Evolutionary conservation across 2,888 invertebrate species (phyloP), one percentile per base, ranked within the genome.

Genomic region (Cantharis lateralis): DNA sequence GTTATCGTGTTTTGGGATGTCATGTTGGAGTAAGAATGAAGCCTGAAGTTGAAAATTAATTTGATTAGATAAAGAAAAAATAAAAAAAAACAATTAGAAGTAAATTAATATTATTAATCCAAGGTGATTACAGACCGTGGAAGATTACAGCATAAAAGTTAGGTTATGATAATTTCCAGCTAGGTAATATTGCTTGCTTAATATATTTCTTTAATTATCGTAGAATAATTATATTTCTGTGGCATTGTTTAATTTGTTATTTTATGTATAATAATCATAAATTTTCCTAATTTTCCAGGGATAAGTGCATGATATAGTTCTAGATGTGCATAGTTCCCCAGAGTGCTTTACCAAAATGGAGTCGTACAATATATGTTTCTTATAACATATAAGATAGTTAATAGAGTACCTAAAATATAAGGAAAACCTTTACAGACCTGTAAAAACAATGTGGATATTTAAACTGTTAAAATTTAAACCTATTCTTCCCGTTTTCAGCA

Each of bases 321-420:
- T 68, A 72, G 75, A 24, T 75, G 20, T 75, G 71, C 68, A 68
- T 68, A 62, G 68, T 75, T 71, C 75, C 71, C 71, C 15, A 71
- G 71, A 20, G 71, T 62, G 75, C 75, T 68, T 71, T 71, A 68
- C 68, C 68, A 71, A 68, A 75, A 68, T 75, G 68, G 68, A 71
- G 75, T 66, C n/a, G 62, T 72, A 71, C 70, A 71, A 62, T 64
- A 66, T 72, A 75, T 75, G 28, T 48, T 24, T 71, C 71, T 75
- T 75, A 75, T 62, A 75, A 63, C 75, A 71, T 68, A 68, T 62
- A 75, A 75, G 75, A 71, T 68, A 71, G 62, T 63, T 75, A 71
- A 63, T 62, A 62, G 48, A 48, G 48, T n/a, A 48, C n/a, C n/a
- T 48, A 48, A 13, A 32, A 5, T 48, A 48, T 48, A 48, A 48